Evolutionary conservation across 2,888 invertebrate genomes (phyloP).

Genomic region (Notodonta dromedarius): DNA sequence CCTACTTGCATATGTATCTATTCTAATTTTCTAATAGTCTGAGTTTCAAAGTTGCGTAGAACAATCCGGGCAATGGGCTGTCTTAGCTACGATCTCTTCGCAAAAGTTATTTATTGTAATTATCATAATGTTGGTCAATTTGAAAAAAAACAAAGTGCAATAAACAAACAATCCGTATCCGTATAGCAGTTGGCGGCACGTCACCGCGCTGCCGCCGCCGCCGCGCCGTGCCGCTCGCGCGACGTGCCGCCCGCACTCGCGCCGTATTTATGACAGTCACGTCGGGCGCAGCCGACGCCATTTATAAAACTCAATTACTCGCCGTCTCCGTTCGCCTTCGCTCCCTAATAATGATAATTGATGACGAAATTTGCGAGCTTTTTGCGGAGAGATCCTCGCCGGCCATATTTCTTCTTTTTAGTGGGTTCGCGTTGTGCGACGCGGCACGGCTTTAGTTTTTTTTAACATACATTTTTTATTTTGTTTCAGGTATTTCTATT

Average conservation of each 20-base stretch:
- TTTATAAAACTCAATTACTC: constrained; percentile 83
- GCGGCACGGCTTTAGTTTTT: constrained; percentile 33
- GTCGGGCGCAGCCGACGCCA: constrained; percentile 66
- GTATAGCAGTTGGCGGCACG: not conserved
- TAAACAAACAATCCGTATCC: not conserved
- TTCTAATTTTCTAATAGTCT: too few species aligned
- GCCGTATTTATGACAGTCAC: constrained; percentile 62
- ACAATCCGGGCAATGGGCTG: too few species aligned
- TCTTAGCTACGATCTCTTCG: too few species aligned
- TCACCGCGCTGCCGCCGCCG: not conserved
- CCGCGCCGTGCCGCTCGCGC: not conserved
- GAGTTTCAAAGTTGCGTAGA: too few species aligned
- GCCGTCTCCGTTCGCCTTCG: constrained; percentile 58
- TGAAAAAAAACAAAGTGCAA: not conserved
- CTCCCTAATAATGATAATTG: constrained; percentile 83
- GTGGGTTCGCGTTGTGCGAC: constrained; percentile 49
- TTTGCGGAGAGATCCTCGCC: constrained; percentile 78
- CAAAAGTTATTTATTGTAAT: too few species aligned
- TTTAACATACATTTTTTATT: not conserved
- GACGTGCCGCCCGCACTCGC: constrained; percentile 13
- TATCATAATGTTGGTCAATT: not conserved
- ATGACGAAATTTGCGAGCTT: constrained; percentile 83
- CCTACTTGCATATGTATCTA: too few species aligned
- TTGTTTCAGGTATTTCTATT: not conserved
- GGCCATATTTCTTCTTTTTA: constrained; percentile 73